phyloP scores from a whole-genome alignment of 2,888 invertebrate genomes.

The Lypha dubia region DNA sequence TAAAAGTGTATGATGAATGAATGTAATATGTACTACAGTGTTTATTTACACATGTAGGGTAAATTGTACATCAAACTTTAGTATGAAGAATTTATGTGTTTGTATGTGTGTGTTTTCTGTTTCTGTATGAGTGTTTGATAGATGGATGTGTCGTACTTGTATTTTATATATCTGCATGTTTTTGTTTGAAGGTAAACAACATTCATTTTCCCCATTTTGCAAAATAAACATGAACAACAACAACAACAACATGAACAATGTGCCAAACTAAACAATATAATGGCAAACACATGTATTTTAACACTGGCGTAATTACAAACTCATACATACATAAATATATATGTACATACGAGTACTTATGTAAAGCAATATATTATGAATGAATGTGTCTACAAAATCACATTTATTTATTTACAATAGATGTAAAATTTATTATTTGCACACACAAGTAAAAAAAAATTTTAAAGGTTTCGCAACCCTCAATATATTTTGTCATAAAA shows the following conservation, averaged over 20 bases:
- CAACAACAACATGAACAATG: neutral
- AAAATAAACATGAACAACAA: neutral
- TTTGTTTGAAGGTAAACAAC: slow-evolving; percentile 41
- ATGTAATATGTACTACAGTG: slow-evolving; percentile 4
- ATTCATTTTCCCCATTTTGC: neutral
- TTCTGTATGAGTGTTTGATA: slow-evolving; percentile 6
- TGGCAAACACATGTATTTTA: neutral
- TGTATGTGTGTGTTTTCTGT: neutral
- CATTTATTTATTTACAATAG: slow-evolving; percentile 54
- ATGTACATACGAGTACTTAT: neutral
- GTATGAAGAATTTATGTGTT: slow-evolving; percentile 23
- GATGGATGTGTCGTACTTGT: slow-evolving; percentile 1
- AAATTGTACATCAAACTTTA: slow-evolving; percentile 45
- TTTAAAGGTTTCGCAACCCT: slow-evolving; percentile 21
- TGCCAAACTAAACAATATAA: neutral
- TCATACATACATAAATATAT: neutral
- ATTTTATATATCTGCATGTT: slow-evolving; percentile 26
- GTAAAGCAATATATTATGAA: slow-evolving; percentile 1
- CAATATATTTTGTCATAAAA: slow-evolving; percentile 1
- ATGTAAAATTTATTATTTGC: slow-evolving; percentile 52
- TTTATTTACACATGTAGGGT: slow-evolving; percentile 52
- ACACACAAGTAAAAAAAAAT: slow-evolving; percentile 16
- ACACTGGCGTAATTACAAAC: neutral
- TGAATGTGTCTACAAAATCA: slow-evolving; percentile 3
- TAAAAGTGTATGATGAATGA: neutral